Evolutionary conservation across 2,113 vertebrate genomes (phyloP).

Genomic region (Microcebus tavaratra): DNA sequence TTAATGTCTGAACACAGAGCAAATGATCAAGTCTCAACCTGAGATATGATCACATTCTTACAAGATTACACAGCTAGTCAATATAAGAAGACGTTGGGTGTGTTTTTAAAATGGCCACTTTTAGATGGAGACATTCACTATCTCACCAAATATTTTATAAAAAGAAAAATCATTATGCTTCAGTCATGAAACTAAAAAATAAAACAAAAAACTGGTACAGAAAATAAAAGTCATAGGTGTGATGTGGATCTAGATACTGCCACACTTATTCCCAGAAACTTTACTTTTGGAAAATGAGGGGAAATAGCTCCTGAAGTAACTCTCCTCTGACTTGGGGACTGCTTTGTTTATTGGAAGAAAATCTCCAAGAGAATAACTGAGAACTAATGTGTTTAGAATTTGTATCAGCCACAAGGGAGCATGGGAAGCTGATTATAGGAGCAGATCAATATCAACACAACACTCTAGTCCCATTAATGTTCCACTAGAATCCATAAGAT

Average conservation of each 20-base stretch:
- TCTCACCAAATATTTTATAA: not conserved
- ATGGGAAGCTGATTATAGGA: not conserved
- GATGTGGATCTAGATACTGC: not conserved
- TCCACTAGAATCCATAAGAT: not conserved
- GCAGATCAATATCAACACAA: not conserved
- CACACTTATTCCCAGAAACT: not conserved
- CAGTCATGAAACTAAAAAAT: not conserved
- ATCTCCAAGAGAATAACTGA: not conserved
- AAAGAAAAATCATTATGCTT: conserved; percentile 14
- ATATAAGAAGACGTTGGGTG: not conserved
- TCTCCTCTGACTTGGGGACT: not conserved
- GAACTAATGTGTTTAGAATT: not conserved
- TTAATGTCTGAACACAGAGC: not conserved
- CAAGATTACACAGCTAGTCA: not conserved
- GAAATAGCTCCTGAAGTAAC: not conserved
- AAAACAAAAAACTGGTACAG: not conserved
- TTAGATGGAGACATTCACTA: not conserved
- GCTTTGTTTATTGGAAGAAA: not conserved
- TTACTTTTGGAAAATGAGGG: not conserved
- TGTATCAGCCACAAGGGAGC: not conserved
- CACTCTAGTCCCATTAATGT: not conserved
- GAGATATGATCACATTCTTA: not conserved
- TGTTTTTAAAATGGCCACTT: not conserved
- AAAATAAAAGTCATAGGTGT: not conserved
- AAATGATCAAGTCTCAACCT: not conserved